Conservation (phyloP, 2,888 invertebrate species). For the Syrphus vitripennis region DNA sequence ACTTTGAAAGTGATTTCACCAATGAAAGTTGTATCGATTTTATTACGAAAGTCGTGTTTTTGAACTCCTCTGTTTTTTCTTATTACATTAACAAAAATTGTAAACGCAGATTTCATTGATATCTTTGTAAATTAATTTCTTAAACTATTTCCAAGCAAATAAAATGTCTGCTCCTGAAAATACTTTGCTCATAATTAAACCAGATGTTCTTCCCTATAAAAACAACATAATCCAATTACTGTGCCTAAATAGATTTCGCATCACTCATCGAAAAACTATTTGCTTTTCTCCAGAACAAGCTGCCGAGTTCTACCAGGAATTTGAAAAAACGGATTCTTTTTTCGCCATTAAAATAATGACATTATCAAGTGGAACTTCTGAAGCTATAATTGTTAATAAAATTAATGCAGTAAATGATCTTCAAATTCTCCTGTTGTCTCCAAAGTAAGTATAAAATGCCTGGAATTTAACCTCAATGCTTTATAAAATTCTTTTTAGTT, state of each 20-base stretch:
- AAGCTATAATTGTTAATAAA: conserved; percentile 45
- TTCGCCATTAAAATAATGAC: conserved; percentile 49
- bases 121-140: too few relatives aligned
- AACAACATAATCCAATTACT: conserved; percentile 15
- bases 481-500: background rate
- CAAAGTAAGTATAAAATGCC: background rate
- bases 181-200: conserved; percentile 42
- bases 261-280: conserved; percentile 20
- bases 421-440: background rate
- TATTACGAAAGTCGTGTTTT: too few relatives aligned
- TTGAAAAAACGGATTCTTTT: conserved; percentile 7
- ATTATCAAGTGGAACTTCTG: conserved; percentile 31
- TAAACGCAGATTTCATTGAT: too few relatives aligned
- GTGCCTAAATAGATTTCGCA: conserved; percentile 29
- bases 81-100: too few relatives aligned
- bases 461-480: too few relatives aligned
- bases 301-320: conserved; percentile 54
- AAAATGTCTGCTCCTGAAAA: conserved; percentile 26
- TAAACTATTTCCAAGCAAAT: background rate
- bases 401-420: conserved; percentile 34
- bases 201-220: background rate
- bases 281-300: conserved; percentile 45
- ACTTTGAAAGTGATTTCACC: too few relatives aligned
- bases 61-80: too few relatives aligned
- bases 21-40: too few relatives aligned